phyloP scores from a whole-genome alignment of 2,113 vertebrate species.

The Uria lomvia region DNA sequence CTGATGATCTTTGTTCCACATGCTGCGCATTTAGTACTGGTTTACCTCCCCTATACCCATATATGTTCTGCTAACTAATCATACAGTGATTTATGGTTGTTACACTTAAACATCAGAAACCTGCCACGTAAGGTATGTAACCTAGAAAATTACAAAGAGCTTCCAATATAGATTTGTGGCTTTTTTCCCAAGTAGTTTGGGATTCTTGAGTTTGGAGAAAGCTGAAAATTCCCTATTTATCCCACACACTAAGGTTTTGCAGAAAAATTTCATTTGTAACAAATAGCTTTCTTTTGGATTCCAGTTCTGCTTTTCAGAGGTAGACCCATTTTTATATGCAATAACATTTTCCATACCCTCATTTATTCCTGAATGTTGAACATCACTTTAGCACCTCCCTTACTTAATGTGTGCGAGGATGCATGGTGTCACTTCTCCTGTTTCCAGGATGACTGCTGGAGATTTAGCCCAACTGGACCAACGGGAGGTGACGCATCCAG shows the following conservation, averaged over 20 bases:
- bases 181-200: background rate
- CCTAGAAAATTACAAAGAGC: background rate
- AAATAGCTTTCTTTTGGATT: background rate
- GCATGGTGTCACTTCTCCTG: background rate
- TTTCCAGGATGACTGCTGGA: background rate
- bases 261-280: background rate
- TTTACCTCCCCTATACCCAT: background rate
- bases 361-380: background rate
- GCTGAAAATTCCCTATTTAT: background rate
- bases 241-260: background rate
- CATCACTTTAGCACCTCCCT: background rate
- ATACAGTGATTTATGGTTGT: background rate
- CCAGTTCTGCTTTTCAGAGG: background rate
- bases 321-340: background rate
- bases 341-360: background rate
- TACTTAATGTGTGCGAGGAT: background rate
- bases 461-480: background rate
- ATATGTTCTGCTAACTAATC: background rate
- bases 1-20: background rate
- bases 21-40: background rate
- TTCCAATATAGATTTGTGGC: background rate
- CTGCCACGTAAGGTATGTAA: background rate
- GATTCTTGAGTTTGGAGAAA: background rate
- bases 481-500: background rate
- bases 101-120: background rate